These are phyloP conservation scores for Stomatorhinus ivindoensis DNA, from an alignment of 2,113 vertebrate species.

Conservation along the genomic window DNA sequence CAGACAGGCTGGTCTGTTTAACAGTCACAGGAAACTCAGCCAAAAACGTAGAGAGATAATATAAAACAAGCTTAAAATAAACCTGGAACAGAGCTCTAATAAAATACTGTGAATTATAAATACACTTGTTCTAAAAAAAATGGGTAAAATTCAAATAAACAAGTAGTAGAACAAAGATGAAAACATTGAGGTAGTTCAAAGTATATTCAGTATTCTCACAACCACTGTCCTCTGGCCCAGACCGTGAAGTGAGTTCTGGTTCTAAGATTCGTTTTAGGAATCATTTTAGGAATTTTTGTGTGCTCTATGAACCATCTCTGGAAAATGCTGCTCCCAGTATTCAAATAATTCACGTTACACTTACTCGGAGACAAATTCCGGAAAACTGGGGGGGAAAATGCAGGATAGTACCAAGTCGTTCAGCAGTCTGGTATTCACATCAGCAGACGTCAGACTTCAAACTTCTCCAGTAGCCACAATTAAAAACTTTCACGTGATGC, in stretches of 20 bases:
- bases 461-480: not conserved
- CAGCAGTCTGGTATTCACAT: not conserved
- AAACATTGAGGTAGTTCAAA: not conserved
- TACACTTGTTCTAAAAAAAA: not conserved
- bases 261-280: conserved; percentile 27
- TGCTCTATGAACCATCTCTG: not conserved
- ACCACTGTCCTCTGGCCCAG: not conserved
- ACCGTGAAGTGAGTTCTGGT: not conserved
- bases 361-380: not conserved
- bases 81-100: not conserved
- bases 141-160: not conserved
- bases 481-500: not conserved
- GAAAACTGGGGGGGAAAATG: not conserved
- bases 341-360: not conserved
- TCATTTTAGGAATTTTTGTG: conserved; percentile 19
- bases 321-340: not conserved
- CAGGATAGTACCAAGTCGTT: not conserved
- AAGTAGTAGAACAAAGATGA: too few species aligned
- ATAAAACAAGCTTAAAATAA: conserved; percentile 11
- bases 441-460: not conserved
- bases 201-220: not conserved
- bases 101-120: conserved; percentile 14
- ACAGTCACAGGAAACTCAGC: not conserved
- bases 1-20: not conserved
- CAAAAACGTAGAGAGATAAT: not conserved